Evolutionary conservation across 1,140 invertebrate genomes (phyloP), one percentile per base, ranked within the genome.

Genomic region (Antheraea pernyi): DNA sequence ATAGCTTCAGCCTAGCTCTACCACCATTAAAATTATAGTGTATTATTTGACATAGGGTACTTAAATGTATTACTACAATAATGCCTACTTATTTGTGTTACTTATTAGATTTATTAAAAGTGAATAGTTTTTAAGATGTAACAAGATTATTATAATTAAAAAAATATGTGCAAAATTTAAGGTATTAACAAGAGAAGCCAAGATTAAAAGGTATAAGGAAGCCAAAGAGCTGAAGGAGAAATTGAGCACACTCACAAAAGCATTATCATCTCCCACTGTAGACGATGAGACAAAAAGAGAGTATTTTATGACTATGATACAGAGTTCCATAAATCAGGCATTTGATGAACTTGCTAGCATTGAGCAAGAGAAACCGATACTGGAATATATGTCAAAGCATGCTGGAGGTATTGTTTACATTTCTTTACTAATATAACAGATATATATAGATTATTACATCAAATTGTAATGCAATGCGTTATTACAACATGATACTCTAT

Each of bases 281-380:
- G 97, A 98, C 82, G 98, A 98, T 19, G 96, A 97, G 77, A 93
- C 95, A 0, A 95, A 96, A 85, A 93, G 98, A 70, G 94, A 98
- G 68, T 98, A 98, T 91, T 98, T 97, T 82, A 80, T 97, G 0
- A 96, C 96, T 10, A 91, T 98, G 71, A 84, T 98, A 13, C 96
- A 96, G 80, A 94, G 94, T 67, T 97, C 96, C 86, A 94, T 96
- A 0, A 95, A 95, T 70, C 94, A 95, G 77, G 94, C 96, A 0
- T 81, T 97, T 3, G 97, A 98, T 77, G 97, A 99, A 85, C 74
- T 99, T 9, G 94, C 94, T 66, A 95, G 94, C 60, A 92, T 97
- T 53, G 94, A 95, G 68, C 92, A 94, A 63, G 97, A 97, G 90
- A 96, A 95, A 77, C 93, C 94, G 39, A 94, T 97, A 75, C 86